These are phyloP conservation scores for Eulithis testata DNA, from an alignment of 2,888 invertebrate species.

Conservation along the genomic window DNA sequence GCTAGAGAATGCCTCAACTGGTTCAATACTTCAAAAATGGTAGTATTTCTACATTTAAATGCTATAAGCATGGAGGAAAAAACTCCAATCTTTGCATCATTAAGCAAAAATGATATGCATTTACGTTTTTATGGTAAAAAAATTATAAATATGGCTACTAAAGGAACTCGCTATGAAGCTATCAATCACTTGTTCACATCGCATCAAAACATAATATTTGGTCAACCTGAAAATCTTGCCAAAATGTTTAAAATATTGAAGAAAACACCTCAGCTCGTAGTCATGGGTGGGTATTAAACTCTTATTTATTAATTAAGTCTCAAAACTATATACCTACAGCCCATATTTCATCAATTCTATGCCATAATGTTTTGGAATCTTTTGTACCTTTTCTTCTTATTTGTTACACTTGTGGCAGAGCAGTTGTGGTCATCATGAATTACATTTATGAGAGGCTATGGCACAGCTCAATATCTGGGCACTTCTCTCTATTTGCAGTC, in stretches of 20 bases:
- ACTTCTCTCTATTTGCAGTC: no score
- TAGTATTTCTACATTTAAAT: constrained; percentile 89
- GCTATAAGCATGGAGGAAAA: constrained; percentile 87
- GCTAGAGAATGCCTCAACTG: constrained; percentile 89
- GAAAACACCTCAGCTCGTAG: constrained; percentile 88
- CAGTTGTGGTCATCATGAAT: no score
- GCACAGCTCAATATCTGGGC: no score
- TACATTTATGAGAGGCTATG: no score
- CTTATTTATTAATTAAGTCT: neutral
- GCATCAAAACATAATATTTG: constrained; percentile 88
- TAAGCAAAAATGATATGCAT: constrained; percentile 88
- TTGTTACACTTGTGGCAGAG: no score
- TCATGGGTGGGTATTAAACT: constrained; percentile 83
- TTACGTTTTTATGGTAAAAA: constrained; percentile 87
- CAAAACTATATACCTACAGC: neutral
- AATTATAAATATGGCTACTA: constrained; percentile 87
- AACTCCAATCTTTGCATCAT: constrained; percentile 85
- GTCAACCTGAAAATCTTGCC: constrained; percentile 86
- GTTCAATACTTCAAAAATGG: constrained; percentile 89
- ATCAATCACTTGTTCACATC: constrained; percentile 87
- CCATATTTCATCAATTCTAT: neutral
- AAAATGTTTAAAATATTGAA: constrained; percentile 87
- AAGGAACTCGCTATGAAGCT: constrained; percentile 87
- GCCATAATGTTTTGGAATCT: no score
- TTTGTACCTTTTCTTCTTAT: no score